Conservation (phyloP, 37 sponge, comb jelly and placozoan species). For the Ephydatia muelleri region DNA sequence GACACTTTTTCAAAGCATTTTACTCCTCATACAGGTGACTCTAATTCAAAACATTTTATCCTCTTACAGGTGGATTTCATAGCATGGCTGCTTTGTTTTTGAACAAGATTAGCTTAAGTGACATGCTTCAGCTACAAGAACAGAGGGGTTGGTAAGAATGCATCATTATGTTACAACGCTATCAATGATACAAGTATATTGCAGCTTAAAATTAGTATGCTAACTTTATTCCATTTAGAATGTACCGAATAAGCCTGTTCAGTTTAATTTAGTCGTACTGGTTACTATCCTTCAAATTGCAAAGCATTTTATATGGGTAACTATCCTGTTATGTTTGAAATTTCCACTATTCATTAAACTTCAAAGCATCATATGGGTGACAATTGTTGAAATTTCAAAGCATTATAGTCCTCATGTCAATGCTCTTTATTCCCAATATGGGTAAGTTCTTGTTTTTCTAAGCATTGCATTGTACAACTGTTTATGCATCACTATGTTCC, state of each 20-base stretch:
- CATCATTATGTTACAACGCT: not conserved
- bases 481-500: not conserved
- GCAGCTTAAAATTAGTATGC: not conserved
- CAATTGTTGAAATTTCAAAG: not conserved
- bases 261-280: not conserved
- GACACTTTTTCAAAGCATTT: no score
- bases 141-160: constrained; percentile 1
- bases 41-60: no score
- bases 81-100: not conserved
- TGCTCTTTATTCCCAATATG: not conserved
- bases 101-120: not conserved
- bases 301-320: not conserved
- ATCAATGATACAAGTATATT: not conserved
- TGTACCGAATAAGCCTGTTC: not conserved
- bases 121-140: not conserved
- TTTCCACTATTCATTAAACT: not conserved
- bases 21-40: no score
- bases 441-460: not conserved
- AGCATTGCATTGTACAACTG: not conserved
- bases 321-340: not conserved
- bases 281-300: not conserved
- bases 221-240: not conserved
- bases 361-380: not conserved
- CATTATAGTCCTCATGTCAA: not conserved
- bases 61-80: no score